These are phyloP conservation scores for Archips crataeganus DNA, from an alignment of 2,888 invertebrate genomes.

Conservation along the genomic window DNA sequence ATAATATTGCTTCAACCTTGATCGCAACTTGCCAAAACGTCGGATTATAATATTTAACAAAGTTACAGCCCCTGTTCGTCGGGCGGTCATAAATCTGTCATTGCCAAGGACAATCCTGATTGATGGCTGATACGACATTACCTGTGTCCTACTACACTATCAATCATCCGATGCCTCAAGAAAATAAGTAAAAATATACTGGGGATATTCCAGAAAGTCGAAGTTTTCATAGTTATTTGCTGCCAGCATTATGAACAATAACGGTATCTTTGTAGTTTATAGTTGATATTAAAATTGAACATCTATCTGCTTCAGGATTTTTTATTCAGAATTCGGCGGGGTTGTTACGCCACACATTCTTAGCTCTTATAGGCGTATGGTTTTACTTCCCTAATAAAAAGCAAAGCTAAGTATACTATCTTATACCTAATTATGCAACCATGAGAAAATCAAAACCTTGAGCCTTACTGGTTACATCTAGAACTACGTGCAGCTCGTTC, in stretches of 20 bases:
- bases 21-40: slow-evolving; percentile 24
- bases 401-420: too few species aligned
- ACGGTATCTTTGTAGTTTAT: too few species aligned
- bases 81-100: slow-evolving; percentile 65
- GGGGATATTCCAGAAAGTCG: background rate
- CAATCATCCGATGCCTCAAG: slow-evolving; percentile 42
- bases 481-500: too few species aligned
- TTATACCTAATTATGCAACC: too few species aligned
- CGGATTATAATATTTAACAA: slow-evolving; percentile 46
- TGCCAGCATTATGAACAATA: background rate
- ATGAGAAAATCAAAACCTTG: too few species aligned
- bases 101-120: slow-evolving; percentile 67
- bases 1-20: background rate
- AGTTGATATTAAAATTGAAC: too few species aligned
- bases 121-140: slow-evolving; percentile 64
- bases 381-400: too few species aligned
- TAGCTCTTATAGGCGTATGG: too few species aligned
- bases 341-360: background rate
- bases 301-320: too few species aligned
- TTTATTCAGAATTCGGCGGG: too few species aligned
- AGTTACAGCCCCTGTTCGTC: slow-evolving; percentile 55
- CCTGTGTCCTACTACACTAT: slow-evolving; percentile 57
- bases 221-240: slow-evolving; percentile 14
- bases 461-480: too few species aligned
- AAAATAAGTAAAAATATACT: slow-evolving; percentile 43